phyloP scores from a whole-genome alignment of 2,113 vertebrate species.

The Ahaetulla prasina region DNA sequence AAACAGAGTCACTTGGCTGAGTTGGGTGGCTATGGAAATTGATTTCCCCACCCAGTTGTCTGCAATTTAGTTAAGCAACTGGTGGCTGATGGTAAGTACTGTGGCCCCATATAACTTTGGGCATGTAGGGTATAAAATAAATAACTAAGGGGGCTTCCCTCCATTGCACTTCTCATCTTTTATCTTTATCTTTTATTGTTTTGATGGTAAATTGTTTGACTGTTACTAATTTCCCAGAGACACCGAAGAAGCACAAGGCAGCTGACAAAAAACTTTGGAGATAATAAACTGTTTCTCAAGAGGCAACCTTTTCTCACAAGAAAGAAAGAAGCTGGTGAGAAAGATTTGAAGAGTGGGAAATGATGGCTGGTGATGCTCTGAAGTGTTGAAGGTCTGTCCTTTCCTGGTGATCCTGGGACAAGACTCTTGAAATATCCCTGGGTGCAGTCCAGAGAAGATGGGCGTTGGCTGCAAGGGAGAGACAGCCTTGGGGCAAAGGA shows the following conservation, averaged over 20 bases:
- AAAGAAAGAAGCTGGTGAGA: neutral
- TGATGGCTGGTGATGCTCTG: neutral
- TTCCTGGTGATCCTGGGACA: neutral
- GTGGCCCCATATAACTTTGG: neutral
- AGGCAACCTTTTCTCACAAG: neutral
- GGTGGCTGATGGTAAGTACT: neutral
- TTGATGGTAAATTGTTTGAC: neutral
- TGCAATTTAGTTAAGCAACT: neutral
- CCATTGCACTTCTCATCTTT: neutral
- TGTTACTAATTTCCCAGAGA: neutral
- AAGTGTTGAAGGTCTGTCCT: neutral
- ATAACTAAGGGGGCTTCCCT: neutral
- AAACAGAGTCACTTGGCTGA: neutral
- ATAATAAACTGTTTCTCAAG: neutral
- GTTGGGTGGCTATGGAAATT: neutral
- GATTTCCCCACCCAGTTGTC: neutral
- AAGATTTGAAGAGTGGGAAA: neutral
- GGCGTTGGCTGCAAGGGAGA: neutral
- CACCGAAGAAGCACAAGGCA: neutral
- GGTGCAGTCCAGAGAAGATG: neutral
- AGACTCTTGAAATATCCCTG: neutral
- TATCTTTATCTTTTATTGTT: neutral
- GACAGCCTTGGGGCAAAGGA: neutral
- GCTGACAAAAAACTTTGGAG: neutral
- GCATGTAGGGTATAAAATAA: neutral